Conservation (phyloP, 1,140 invertebrate species). For the Ceratoteleas bidentatus region DNA sequence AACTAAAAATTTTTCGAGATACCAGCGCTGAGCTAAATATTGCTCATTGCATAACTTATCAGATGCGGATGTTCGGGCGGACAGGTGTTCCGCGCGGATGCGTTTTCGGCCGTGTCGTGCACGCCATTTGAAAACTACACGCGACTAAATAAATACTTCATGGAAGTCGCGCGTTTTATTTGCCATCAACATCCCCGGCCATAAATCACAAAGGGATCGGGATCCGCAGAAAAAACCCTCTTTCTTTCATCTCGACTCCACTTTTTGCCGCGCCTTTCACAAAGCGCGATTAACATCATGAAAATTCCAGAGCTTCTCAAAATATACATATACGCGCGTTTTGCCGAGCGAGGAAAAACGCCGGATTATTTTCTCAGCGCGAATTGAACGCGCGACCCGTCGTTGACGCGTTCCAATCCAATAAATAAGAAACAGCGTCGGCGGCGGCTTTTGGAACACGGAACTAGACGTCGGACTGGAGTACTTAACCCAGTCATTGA, state of each 20-base stretch:
- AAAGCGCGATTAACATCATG: constrained; percentile 70
- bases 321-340: constrained; percentile 73
- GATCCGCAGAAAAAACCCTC: too few relatives aligned
- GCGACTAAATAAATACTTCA: constrained; percentile 59
- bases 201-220: too few relatives aligned
- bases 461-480: constrained; percentile 55
- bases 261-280: constrained; percentile 14
- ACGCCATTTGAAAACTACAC: constrained; percentile 43
- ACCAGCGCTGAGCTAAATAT: constrained; percentile 75
- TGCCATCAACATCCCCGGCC: too few relatives aligned
- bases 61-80: constrained; percentile 62
- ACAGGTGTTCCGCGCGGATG: constrained; percentile 65
- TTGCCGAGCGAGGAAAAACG: constrained; percentile 55
- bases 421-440: constrained; percentile 25
- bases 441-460: constrained; percentile 22
- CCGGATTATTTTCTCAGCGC: constrained; percentile 33
- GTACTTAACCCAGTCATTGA: constrained; percentile 76
- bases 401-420: background rate
- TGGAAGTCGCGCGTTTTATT: too few relatives aligned
- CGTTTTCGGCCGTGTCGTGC: constrained; percentile 63
- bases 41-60: constrained; percentile 73
- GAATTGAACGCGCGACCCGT: background rate
- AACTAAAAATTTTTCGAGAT: too few relatives aligned
- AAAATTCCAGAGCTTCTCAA: constrained; percentile 74
- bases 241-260: too few relatives aligned